A percentile compares a stretch with the other conserved stretches of the same genome.
These are phyloP conservation scores for Apogon hyalosoma DNA, from an alignment of 2,797 vertebrate genomes.

Conservation along the genomic window DNA sequence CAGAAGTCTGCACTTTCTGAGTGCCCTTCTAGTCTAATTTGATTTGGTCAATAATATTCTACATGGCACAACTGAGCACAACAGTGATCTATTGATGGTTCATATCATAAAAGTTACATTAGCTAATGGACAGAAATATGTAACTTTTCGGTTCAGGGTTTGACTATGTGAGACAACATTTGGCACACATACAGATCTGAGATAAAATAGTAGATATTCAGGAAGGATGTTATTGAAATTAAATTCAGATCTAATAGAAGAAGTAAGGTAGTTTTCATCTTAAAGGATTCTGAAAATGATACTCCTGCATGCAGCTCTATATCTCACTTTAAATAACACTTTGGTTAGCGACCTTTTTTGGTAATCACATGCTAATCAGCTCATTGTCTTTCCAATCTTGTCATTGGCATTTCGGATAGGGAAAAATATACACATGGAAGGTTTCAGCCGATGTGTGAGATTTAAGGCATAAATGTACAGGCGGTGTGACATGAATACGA, in stretches of 20 bases:
- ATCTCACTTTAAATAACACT: constrained; percentile 41
- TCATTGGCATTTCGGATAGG: constrained; percentile 53
- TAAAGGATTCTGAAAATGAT: constrained; percentile 16
- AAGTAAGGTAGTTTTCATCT: neutral
- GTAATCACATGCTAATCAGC: constrained; percentile 58
- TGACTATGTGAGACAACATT: neutral
- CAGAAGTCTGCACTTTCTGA: too few species aligned
- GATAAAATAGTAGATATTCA: neutral
- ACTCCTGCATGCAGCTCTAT: constrained; percentile 19
- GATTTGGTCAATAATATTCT: constrained; percentile 3
- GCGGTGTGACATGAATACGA: constrained; percentile 58
- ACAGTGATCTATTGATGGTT: neutral
- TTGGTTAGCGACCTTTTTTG: constrained; percentile 27
- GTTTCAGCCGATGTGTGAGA: constrained; percentile 49
- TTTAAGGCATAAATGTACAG: constrained; percentile 31
- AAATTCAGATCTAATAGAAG: constrained; percentile 1
- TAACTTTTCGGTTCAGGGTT: neutral
- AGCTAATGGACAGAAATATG: neutral
- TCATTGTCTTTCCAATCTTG: constrained; percentile 57
- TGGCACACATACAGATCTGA: neutral
- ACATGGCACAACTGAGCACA: neutral
- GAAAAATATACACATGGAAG: constrained; percentile 28
- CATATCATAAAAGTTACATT: neutral
- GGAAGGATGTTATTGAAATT: neutral
- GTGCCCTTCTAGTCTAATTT: constrained; percentile 6